These are phyloP conservation scores for Stratiolaelaps scimitus DNA, from an alignment of 1,140 invertebrate genomes.

Conservation along the genomic window DNA sequence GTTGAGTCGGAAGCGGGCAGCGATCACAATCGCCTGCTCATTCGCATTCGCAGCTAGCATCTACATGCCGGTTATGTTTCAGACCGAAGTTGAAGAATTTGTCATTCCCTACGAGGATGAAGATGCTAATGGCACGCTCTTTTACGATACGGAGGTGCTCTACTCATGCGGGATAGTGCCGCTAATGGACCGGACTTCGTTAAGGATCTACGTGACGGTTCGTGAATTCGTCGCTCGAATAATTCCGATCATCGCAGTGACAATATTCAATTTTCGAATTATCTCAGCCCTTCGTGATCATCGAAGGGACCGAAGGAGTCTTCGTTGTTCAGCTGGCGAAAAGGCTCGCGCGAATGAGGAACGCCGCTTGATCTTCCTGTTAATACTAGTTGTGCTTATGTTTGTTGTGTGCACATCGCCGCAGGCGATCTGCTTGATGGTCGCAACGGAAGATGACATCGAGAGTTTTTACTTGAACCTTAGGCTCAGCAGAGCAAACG, in stretches of 20 bases:
- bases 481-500: no score
- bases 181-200: background rate
- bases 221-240: background rate
- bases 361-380: background rate
- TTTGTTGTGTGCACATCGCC: constrained; percentile 8
- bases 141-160: background rate
- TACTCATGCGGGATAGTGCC: background rate
- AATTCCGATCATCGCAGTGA: background rate
- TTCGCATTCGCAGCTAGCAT: background rate
- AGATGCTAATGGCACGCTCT: background rate
- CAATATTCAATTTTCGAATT: constrained; percentile 3
- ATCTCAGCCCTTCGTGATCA: background rate
- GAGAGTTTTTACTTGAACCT: no score
- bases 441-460: no score
- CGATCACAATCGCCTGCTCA: background rate
- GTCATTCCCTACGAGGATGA: no score
- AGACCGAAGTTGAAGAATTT: background rate
- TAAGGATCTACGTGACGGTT: background rate
- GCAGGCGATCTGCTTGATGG: background rate
- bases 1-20: constrained; percentile 39
- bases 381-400: background rate
- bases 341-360: background rate
- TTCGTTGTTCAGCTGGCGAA: background rate
- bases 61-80: background rate
- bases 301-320: background rate